Evolutionary conservation across 2,113 vertebrate species (phyloP).

Genomic region (Sphyrna mokarran): DNA sequence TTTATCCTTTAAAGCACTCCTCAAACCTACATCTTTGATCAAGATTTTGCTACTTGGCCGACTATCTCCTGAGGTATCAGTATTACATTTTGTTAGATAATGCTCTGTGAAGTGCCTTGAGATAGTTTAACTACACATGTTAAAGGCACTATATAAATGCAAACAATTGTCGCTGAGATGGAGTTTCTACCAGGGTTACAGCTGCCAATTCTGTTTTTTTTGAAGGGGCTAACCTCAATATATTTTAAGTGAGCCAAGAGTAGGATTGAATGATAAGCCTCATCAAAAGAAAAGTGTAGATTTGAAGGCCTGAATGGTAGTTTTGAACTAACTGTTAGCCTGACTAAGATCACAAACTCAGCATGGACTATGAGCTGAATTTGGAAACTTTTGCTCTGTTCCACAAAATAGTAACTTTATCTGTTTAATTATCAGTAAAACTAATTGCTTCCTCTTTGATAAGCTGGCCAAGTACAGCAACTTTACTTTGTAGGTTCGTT

Average conservation of each 20-base stretch:
- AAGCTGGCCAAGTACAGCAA: not conserved
- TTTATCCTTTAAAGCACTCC: not conserved
- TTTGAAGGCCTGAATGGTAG: not conserved
- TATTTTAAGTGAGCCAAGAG: not conserved
- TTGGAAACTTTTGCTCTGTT: not conserved
- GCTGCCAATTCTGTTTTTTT: not conserved
- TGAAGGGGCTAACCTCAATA: not conserved
- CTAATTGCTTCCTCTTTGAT: not conserved
- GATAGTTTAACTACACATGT: not conserved
- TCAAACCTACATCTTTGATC: not conserved
- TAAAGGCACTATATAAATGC: not conserved
- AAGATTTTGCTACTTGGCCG: not conserved
- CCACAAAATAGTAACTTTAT: not conserved
- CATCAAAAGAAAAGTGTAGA: not conserved
- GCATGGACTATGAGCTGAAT: not conserved
- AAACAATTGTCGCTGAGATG: not conserved
- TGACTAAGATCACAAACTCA: not conserved
- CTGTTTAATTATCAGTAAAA: not conserved
- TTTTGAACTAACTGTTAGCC: not conserved
- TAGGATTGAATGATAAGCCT: not conserved
- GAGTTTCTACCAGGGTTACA: not conserved
- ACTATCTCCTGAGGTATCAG: not conserved
- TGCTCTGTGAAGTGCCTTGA: not conserved
- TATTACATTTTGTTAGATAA: not conserved
- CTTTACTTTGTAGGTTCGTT: not conserved